Conservation (phyloP, 1,140 invertebrate genomes). For the Eurosta solidaginis region DNA sequence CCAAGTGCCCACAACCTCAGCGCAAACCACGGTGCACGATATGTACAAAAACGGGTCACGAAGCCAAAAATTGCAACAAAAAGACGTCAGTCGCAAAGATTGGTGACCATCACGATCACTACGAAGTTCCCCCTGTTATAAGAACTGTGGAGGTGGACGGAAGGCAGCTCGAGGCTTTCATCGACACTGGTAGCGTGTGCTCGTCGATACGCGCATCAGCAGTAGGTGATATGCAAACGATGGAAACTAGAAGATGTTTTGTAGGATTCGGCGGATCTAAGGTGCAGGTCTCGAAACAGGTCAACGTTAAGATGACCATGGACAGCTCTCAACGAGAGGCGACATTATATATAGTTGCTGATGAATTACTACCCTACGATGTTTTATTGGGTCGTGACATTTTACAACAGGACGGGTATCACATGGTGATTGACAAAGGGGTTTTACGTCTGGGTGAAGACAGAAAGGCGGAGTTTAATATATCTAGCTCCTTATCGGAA, state of each 20-base stretch:
- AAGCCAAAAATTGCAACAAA: neutral
- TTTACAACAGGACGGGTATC: neutral
- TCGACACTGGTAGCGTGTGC: no score
- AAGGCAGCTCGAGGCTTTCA: no score
- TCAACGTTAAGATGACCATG: neutral
- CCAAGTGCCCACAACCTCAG: neutral
- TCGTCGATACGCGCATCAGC: no score
- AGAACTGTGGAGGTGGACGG: no score
- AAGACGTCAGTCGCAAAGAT: neutral
- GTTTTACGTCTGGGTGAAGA: neutral
- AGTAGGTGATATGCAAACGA: no score
- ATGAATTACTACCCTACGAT: neutral
- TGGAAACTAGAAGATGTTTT: neutral
- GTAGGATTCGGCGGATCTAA: neutral
- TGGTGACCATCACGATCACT: neutral
- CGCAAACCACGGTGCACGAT: neutral
- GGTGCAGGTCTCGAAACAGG: neutral
- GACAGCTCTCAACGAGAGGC: neutral
- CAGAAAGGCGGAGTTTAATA: neutral
- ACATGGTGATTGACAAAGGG: neutral
- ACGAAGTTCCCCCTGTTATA: neutral
- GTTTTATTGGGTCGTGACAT: slow-evolving; percentile 3
- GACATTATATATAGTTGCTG: neutral
- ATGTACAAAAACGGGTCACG: neutral
- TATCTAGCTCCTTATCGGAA: neutral